Evolutionary conservation across 2,888 invertebrate genomes (phyloP).

Genomic region (Apamea monoglypha): DNA sequence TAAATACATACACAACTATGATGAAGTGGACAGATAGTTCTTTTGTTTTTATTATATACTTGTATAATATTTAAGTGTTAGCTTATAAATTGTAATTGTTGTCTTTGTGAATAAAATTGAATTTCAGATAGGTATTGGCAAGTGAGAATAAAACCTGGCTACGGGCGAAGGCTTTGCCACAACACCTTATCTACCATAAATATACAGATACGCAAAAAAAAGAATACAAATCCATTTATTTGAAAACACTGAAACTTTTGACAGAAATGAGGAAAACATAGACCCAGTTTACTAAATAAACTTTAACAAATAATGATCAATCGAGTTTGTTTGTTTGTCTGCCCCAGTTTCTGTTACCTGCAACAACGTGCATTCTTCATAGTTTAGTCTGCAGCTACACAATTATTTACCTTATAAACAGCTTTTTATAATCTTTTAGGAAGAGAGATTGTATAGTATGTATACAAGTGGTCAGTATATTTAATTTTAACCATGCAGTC

Average conservation of each 20-base stretch:
- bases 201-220: not conserved
- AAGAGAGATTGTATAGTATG: not conserved
- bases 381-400: constrained; percentile 33
- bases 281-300: not conserved
- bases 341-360: constrained; percentile 3
- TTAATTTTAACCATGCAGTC: not conserved
- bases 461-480: not conserved
- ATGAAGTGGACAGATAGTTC: too few relatives aligned
- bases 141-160: too few relatives aligned
- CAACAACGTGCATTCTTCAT: constrained; percentile 9
- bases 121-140: too few relatives aligned
- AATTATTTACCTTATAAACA: constrained; percentile 6
- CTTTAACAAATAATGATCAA: not conserved
- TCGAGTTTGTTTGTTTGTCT: constrained; percentile 20
- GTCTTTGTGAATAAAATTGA: too few relatives aligned
- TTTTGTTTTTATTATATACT: too few relatives aligned
- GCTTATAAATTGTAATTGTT: too few relatives aligned
- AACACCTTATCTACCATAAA: not conserved
- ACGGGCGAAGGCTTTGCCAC: too few relatives aligned
- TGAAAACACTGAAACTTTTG: constrained; percentile 24
- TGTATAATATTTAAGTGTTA: too few relatives aligned
- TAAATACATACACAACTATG: too few relatives aligned
- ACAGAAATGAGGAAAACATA: not conserved
- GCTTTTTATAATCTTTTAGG: not conserved
- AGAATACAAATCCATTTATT: not conserved